phyloP scores from a whole-genome alignment of 2,113 vertebrate species.

The Microtus montanus region DNA sequence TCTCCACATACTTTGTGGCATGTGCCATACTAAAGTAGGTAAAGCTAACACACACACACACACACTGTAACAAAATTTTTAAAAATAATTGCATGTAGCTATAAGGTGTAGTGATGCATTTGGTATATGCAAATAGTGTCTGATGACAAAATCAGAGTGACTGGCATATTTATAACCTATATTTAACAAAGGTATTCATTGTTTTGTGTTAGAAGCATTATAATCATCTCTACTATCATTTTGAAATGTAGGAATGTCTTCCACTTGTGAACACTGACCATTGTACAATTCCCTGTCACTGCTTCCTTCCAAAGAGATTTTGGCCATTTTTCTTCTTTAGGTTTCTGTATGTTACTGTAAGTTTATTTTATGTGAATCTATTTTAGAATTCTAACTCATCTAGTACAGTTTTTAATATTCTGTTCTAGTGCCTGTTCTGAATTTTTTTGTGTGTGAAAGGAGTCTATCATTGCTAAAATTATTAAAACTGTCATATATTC shows the following conservation, averaged over 20 bases:
- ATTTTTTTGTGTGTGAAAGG: slow-evolving; percentile 12
- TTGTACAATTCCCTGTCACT: background rate
- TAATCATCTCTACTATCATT: background rate
- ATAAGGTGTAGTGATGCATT: background rate
- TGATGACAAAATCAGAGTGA: background rate
- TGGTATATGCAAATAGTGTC: background rate
- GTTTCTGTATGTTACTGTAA: slow-evolving; percentile 15
- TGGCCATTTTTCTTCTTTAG: slow-evolving; percentile 37
- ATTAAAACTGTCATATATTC: slow-evolving; percentile 3
- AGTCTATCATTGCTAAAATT: slow-evolving; percentile 18
- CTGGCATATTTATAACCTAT: background rate
- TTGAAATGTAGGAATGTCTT: background rate
- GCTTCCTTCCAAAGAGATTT: background rate
- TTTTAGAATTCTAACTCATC: slow-evolving; percentile 42
- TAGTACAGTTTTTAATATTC: background rate
- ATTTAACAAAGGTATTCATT: no score
- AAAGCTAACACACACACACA: background rate
- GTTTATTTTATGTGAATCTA: slow-evolving; percentile 42
- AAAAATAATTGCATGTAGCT: background rate
- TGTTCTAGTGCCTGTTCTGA: slow-evolving; percentile 6
- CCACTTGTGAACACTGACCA: background rate
- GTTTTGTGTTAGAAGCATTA: background rate
- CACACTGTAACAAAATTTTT: background rate
- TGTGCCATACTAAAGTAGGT: background rate
- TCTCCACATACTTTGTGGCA: background rate